A percentile compares a stretch with the other conserved stretches of the same genome.
phyloP scores from a whole-genome alignment of 2,888 invertebrate species.

The Rambutsinella grinnellia region DNA sequence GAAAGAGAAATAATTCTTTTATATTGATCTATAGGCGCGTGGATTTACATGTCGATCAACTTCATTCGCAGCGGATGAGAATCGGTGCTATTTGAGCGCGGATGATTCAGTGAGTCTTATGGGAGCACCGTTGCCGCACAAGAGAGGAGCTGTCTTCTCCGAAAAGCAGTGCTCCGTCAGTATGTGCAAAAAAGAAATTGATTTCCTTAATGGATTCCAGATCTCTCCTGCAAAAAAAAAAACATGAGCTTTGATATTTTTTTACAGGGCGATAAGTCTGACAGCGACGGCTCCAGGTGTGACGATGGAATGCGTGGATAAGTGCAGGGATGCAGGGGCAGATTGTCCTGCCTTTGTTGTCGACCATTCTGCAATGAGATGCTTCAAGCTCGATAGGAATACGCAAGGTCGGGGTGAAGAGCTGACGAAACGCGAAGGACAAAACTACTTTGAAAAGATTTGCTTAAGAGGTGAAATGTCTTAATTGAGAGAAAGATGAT shows the following conservation, averaged over 20 bases:
- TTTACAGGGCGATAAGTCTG: constrained; percentile 68
- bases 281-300: constrained; percentile 67
- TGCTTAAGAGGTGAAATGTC: constrained; percentile 69
- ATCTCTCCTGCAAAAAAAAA: too few species aligned
- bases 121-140: constrained; percentile 67
- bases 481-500: neutral
- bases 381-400: constrained; percentile 70
- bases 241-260: too few species aligned
- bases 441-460: constrained; percentile 71
- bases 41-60: constrained; percentile 70
- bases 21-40: constrained; percentile 67
- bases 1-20: constrained; percentile 9
- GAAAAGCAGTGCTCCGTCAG: constrained; percentile 70
- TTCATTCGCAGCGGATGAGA: constrained; percentile 68
- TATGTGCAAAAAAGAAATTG: constrained; percentile 63
- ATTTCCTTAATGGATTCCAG: neutral
- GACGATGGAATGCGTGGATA: constrained; percentile 68
- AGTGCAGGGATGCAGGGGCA: constrained; percentile 69
- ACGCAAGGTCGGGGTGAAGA: constrained; percentile 70
- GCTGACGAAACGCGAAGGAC: constrained; percentile 69
- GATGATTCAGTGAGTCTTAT: constrained; percentile 70
- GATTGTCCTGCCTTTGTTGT: constrained; percentile 71
- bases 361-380: constrained; percentile 70
- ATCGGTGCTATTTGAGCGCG: constrained; percentile 70
- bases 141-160: constrained; percentile 68